These are phyloP conservation scores for Alentia gelatinosa DNA, from an alignment of 2,888 invertebrate genomes.

Conservation along the genomic window DNA sequence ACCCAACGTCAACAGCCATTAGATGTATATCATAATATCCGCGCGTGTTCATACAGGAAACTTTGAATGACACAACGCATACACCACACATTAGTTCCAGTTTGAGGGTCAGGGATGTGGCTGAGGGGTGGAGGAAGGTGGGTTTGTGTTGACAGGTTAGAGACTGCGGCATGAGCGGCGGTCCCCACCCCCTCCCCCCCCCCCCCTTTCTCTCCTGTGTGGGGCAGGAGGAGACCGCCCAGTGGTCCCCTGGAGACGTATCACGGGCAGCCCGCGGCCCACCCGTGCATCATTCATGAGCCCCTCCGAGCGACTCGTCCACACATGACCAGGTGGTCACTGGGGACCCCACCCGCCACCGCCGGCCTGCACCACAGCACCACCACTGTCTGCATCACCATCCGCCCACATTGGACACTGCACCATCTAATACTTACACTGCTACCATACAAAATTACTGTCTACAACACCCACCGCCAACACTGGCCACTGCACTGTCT, in stretches of 20 bases:
- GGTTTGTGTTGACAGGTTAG: not conserved
- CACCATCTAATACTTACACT: no score
- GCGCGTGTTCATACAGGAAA: no score
- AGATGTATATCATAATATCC: no score
- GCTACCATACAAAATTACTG: no score
- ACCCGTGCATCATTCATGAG: constrained; percentile 37
- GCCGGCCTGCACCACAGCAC: constrained; percentile 1
- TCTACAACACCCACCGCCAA: no score
- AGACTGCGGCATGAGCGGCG: constrained; percentile 13
- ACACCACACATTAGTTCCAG: no score
- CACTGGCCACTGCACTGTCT: no score
- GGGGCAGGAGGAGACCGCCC: not conserved
- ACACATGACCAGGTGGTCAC: constrained; percentile 25
- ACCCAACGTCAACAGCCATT: no score
- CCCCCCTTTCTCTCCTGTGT: not conserved
- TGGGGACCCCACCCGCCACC: constrained; percentile 9
- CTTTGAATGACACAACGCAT: no score
- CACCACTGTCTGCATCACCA: no score
- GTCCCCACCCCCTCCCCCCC: not conserved
- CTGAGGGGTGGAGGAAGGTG: not conserved
- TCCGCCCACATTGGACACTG: no score
- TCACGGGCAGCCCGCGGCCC: constrained; percentile 15
- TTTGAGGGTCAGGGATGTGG: no score
- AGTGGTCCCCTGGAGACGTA: constrained; percentile 36
- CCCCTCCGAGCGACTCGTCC: constrained; percentile 1